Evolutionary conservation across 53 echinoderm and acorn worm species (phyloP), one percentile per base, ranked within the genome.

Genomic region (Crossaster papposus): DNA sequence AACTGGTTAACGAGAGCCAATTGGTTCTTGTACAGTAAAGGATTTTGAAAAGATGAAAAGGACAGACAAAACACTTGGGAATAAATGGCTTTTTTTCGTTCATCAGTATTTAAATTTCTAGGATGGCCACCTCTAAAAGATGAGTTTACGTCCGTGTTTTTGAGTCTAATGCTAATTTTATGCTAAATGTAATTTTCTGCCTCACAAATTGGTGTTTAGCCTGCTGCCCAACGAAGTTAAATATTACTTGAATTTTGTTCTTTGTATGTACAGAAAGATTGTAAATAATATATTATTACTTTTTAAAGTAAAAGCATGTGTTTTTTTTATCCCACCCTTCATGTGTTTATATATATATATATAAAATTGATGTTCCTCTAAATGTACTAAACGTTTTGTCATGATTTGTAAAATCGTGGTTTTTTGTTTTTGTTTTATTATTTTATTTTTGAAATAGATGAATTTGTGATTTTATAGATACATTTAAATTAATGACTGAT

Each of bases 221-320:
- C 54, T 24, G 73, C 73, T 85, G 85, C 85, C 85, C 72, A 85
- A 72, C 85, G 71, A 72, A 85, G 73, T 85, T 20, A 54, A 68
- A 73, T 73, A 71, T 70, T 44, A 73, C 72, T 72, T 85, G 58
- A 54, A 85, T 76, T 75, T 54, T 83, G 18, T 83, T 83, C 54
- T 87, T 87, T 87, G 87, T 87, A 87, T 87, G 87, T 87, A 87
- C 87, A 87, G 87, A 87, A 87, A 87, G 87, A 75, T 76, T 87
- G 87, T 87, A 87, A 87, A 87, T 87, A 87, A 87, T 87, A 87
- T 87, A 87, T 84, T 63, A 64, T 84, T 87, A 87, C 87, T 87
- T 87, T 87, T 76, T 77, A 87, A 77, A 75, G 76, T 77, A 76
- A 87, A 87, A 77, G 76, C 62, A 87, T 87, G 84, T 87, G 84